Evolutionary conservation across 2,888 invertebrate genomes (phyloP), one percentile per base, ranked within the genome.

Genomic region (Zygogramma bicolorata): DNA sequence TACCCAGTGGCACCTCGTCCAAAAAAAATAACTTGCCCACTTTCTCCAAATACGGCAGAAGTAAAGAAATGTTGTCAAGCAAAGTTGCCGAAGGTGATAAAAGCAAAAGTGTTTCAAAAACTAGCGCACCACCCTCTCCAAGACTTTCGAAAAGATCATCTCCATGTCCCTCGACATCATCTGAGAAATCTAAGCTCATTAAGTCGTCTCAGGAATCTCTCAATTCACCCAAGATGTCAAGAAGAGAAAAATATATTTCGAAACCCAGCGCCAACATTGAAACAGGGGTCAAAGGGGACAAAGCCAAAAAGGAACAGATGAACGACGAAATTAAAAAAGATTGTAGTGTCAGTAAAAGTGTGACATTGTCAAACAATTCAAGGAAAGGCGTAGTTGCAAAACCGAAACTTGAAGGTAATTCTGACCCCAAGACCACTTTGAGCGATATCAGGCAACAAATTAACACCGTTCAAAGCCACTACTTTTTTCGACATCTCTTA

Each of bases 401-500:
- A 77, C 67, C 82, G 49, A 70, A 78, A 68, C 59, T 49, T 31
- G 29, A 53, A 5, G 71, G 79, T 75, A 70, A 76, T 69, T 72
- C 80, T 72, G 74, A 81, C 67, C 13, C 75, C n/a, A 63, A 53
- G 10, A 70, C 80, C 6, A 77, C 81, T 2, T 69, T 80, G 46
- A 89, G 89, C 70, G 89, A 91, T 70, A 89, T 91, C 25, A 89
- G 88, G 78, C 87, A 88, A 76, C 91, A 90, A 65, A 91, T 90
- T 74, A 90, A 91, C 77, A 88, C 89, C 3, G 87, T 92, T 29
- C 87, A 91, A 72, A 90, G 91, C 0, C 89, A 93, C 82, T 89
- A 90, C 0, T 94, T 94, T 82, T 94, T 94, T 79, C 93, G 92
- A 84, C 91, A 93, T 85, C 88, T 94, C 20, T 92, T 94, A 80